Evolutionary conservation across 37 sponge, comb jelly and placozoan species (phyloP).

Genomic region (Oscarella lobularis): DNA sequence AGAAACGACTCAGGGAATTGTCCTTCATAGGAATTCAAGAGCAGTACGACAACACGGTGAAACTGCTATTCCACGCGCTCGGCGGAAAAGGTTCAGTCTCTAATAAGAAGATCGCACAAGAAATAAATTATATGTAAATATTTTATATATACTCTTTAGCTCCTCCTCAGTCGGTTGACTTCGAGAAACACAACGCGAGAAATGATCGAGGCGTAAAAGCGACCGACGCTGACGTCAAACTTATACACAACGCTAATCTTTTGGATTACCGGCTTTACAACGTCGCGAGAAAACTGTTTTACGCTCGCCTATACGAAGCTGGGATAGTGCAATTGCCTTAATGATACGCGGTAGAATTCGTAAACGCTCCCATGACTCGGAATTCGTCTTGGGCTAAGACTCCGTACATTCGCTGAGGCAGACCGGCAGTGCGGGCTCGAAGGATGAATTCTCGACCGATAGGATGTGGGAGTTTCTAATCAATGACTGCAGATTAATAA

Average conservation of each 20-base stretch:
- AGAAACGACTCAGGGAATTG: neutral
- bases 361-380: conserved; percentile 76
- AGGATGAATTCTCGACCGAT: conserved; percentile 56
- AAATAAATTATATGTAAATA: too few species aligned
- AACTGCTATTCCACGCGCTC: neutral
- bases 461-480: too few species aligned
- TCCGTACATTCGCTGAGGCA: conserved; percentile 69
- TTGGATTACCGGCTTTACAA: neutral
- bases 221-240: neutral
- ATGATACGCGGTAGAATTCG: conserved; percentile 17
- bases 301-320: neutral
- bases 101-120: too few species aligned
- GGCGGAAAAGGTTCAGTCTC: too few species aligned
- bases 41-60: neutral
- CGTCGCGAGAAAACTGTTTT: neutral
- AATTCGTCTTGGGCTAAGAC: conserved; percentile 53
- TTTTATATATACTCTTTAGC: too few species aligned
- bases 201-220: neutral
- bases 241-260: neutral
- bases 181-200: neutral
- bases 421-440: conserved; percentile 14
- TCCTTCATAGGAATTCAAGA: neutral
- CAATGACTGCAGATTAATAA: too few species aligned
- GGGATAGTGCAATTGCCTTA: too few species aligned
- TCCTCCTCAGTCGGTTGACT: neutral